These are phyloP conservation scores for Panzeria rudis DNA, from an alignment of 2,888 invertebrate genomes.

Conservation along the genomic window DNA sequence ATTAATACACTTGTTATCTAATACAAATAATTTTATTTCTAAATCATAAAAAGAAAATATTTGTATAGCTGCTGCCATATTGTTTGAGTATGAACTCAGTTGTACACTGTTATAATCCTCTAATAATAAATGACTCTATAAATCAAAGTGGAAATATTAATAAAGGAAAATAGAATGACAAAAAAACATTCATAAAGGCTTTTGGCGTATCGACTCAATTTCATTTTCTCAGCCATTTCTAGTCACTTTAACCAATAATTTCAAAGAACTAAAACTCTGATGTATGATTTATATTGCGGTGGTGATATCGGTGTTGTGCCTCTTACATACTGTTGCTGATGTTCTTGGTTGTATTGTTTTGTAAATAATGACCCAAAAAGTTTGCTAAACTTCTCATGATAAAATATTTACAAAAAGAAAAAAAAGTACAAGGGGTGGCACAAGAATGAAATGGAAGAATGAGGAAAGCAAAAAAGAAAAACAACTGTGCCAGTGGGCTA, in stretches of 20 bases:
- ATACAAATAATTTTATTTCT: neutral
- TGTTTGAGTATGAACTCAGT: neutral
- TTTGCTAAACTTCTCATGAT: conserved; percentile 60
- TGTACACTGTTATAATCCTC: neutral
- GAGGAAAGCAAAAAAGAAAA: neutral
- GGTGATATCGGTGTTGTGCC: neutral
- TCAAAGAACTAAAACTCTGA: conserved; percentile 16
- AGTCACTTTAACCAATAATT: conserved; percentile 19
- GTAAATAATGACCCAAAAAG: conserved; percentile 56
- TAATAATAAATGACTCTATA: conserved; percentile 42
- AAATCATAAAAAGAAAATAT: neutral
- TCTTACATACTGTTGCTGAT: neutral
- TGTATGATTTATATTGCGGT: conserved; percentile 32
- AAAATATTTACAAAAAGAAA: conserved; percentile 43
- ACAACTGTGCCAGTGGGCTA: neutral
- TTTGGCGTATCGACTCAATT: neutral
- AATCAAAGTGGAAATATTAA: conserved; percentile 23
- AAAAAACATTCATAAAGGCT: conserved; percentile 37
- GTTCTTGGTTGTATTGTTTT: conserved; percentile 10
- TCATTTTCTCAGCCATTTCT: neutral
- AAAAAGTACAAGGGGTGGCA: neutral
- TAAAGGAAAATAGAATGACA: conserved; percentile 2
- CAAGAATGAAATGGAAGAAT: neutral
- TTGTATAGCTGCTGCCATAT: neutral
- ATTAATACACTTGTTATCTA: neutral